Evolutionary conservation across 2,113 vertebrate genomes (phyloP).

Genomic region (Carettochelys insculpta): DNA sequence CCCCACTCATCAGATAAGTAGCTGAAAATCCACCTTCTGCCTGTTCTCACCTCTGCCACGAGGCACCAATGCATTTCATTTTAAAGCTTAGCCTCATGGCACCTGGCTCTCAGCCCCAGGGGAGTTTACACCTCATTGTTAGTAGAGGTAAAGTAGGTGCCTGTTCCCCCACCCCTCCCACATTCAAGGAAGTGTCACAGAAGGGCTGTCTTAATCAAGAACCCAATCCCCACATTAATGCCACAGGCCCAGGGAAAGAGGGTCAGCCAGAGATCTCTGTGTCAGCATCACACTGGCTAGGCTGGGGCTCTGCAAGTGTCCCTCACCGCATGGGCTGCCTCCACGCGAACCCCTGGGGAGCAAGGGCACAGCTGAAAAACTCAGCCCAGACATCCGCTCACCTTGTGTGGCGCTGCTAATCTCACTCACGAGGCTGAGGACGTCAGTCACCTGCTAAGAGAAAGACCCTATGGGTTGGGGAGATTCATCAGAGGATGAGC

Average conservation of each 20-base stretch:
- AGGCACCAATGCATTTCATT: neutral
- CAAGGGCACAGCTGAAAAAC: neutral
- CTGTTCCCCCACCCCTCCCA: neutral
- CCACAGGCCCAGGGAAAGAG: neutral
- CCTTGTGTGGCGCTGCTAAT: conserved; percentile 26
- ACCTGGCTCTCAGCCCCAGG: neutral
- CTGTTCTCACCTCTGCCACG: neutral
- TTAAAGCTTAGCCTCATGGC: neutral
- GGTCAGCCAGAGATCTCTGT: neutral
- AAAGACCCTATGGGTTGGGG: neutral
- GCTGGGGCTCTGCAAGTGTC: neutral
- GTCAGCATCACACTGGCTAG: rapidly evolving
- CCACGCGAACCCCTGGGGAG: neutral
- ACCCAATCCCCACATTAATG: neutral
- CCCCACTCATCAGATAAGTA: rapidly evolving
- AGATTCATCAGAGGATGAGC: neutral
- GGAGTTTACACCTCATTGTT: rapidly evolving
- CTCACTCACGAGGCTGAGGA: conserved; percentile 40
- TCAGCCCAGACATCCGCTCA: neutral
- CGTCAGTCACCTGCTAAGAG: conserved; percentile 40
- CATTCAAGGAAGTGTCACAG: neutral
- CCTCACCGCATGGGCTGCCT: neutral
- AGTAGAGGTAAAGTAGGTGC: neutral
- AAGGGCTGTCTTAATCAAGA: neutral
- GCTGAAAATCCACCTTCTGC: rapidly evolving